Conservation (phyloP, 2,888 invertebrate genomes). For the Drosophila kambysellisi region DNA sequence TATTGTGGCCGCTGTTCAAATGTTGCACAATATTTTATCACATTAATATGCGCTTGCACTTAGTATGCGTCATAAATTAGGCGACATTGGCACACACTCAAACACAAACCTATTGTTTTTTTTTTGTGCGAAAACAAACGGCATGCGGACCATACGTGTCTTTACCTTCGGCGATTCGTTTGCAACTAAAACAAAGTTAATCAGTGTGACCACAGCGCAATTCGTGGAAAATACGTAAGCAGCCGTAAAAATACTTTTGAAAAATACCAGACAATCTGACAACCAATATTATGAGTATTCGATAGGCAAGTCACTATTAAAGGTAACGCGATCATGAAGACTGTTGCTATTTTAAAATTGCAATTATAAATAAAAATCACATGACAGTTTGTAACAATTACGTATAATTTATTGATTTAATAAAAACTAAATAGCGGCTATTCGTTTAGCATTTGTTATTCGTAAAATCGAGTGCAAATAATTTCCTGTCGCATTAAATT, state of each 20-base stretch:
- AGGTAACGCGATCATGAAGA: conserved; percentile 2
- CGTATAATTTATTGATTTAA: conserved; percentile 68
- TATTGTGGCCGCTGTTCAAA: conserved; percentile 36
- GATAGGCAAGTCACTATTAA: neutral
- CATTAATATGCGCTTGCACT: conserved; percentile 57
- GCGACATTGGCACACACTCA: conserved; percentile 57
- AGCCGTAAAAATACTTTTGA: conserved; percentile 1
- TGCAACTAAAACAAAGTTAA: conserved; percentile 43
- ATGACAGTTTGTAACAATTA: conserved; percentile 64
- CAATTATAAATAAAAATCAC: neutral
- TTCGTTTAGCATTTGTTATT: conserved; percentile 29
- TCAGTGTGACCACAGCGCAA: conserved; percentile 32
- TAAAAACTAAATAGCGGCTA: conserved; percentile 61
- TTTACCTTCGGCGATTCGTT: conserved; percentile 62
- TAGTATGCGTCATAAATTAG: conserved; percentile 69
- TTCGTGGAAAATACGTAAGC: neutral
- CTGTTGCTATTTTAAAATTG: conserved; percentile 11
- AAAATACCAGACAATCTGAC: conserved; percentile 15
- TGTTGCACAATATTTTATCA: conserved; percentile 57
- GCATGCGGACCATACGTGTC: conserved; percentile 7
- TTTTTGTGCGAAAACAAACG: conserved; percentile 36
- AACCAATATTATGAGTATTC: neutral
- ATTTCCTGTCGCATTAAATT: conserved; percentile 37
- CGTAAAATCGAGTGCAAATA: conserved; percentile 30
- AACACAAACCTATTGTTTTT: conserved; percentile 40